These are phyloP conservation scores for Philaethria dido DNA, from an alignment of 2,888 invertebrate species.

Conservation along the genomic window DNA sequence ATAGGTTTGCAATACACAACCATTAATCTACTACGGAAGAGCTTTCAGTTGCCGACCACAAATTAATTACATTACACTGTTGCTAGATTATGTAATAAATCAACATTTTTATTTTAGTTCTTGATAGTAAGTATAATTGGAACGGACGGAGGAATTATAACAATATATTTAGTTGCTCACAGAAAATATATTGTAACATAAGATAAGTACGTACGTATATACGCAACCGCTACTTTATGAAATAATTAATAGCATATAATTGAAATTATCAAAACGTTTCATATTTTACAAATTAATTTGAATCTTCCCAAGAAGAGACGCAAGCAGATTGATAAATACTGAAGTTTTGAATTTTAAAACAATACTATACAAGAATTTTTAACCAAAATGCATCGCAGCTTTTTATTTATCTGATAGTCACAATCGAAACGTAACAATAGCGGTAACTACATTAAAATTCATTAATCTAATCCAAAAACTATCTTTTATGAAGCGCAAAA, in stretches of 20 bases:
- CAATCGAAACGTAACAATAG: conserved; percentile 3
- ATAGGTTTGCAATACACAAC: conserved; percentile 63
- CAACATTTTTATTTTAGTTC: conserved; percentile 35
- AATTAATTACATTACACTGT: conserved; percentile 69
- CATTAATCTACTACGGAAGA: conserved; percentile 68
- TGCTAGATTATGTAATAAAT: conserved; percentile 49
- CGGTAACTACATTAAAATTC: conserved; percentile 32
- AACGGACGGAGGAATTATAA: neutral
- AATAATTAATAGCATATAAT: no score
- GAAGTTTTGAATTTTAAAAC: neutral
- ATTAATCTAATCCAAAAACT: conserved; percentile 36
- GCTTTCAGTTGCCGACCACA: conserved; percentile 70
- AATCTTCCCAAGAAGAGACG: no score
- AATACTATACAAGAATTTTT: neutral
- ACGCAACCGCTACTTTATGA: no score
- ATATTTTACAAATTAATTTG: no score
- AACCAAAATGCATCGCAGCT: neutral
- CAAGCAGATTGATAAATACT: no score
- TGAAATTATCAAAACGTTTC: no score
- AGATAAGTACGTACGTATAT: neutral
- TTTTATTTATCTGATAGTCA: neutral
- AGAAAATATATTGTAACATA: neutral
- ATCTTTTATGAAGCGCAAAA: conserved; percentile 33
- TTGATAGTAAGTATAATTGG: conserved; percentile 19
- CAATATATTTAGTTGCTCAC: neutral